Evolutionary conservation across 2,888 invertebrate genomes (phyloP), one percentile per base, ranked within the genome.

Genomic region (Pasiphila rectangulata): DNA sequence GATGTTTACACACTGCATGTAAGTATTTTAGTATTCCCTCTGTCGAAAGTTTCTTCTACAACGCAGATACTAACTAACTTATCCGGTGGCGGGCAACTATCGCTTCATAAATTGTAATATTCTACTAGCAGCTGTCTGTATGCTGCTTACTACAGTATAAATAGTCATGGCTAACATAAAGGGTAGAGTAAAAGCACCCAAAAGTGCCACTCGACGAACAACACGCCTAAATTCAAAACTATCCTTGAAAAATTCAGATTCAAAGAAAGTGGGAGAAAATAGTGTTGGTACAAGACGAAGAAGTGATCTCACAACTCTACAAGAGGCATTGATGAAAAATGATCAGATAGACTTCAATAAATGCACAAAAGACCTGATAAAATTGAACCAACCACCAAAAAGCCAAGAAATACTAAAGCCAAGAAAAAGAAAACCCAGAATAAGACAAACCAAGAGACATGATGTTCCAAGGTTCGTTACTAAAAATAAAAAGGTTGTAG

Each of bases 111-210:
- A 57, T 54, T 57, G 63, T 54, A 61, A 59, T 57, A 57, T 55
- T 40, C 51, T 48, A 57, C 47, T 56, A 64, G 59, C 64, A 66
- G 59, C 61, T 64, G 57, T 57, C 51, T 41, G 61, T 61, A 51
- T 39, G 45, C 44, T 46, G 79, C 78, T 79, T 82, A 76, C 69
- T 79, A 59, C 62, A 70, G 63, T 66, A 60, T 63, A 66, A 63
- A 69, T 61, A 66, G 60, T 53, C 62, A 88, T 88, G 87, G 88
- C 86, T 81, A 85, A 83, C 61, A 69, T 75, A 64, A 84, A 79
- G 64, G 76, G 61, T 76, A 83, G 72, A 79, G 48, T 71, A 64
- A 81, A 78, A 50, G 66, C 80, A 66, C 69, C 72, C 23, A 76
- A 73, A 70, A 74, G 68, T 67, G 67, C 66, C 51, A 60, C 71